phyloP scores from a whole-genome alignment of 2,888 invertebrate species.

The Craniophora ligustri region DNA sequence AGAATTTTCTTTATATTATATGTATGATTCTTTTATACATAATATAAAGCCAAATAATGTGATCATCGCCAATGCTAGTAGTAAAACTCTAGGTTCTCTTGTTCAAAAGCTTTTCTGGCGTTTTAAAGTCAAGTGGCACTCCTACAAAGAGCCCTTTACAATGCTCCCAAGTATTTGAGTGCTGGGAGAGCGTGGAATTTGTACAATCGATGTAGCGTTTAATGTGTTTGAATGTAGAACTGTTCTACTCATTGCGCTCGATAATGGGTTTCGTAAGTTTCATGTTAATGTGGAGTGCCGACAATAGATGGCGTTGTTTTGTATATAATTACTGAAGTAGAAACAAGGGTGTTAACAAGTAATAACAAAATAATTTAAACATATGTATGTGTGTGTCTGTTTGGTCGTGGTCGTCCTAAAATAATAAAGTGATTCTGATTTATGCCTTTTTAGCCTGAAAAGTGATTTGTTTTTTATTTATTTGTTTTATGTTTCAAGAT shows the following conservation, averaged over 20 bases:
- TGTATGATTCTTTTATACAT: no score
- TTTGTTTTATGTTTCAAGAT: no score
- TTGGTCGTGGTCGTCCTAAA: no score
- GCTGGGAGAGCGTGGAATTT: constrained; percentile 42
- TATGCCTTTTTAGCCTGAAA: no score
- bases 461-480: no score
- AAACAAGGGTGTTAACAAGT: no score
- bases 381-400: no score
- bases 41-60: background rate
- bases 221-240: constrained; percentile 27
- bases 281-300: constrained; percentile 2
- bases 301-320: background rate
- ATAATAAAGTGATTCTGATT: no score
- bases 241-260: constrained; percentile 23
- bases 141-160: constrained; percentile 40
- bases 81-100: constrained; percentile 33
- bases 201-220: constrained; percentile 35
- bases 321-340: no score
- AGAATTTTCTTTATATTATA: no score
- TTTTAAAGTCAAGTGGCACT: constrained; percentile 55
- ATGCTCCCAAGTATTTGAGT: constrained; percentile 46
- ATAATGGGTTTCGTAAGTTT: constrained; percentile 14
- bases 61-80: background rate
- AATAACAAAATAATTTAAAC: no score
- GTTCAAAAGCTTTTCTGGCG: constrained; percentile 48